A percentile compares a stretch with the other conserved stretches of the same genome.
phyloP scores from a whole-genome alignment of 2,888 invertebrate genomes.

The Onchidella celtica region DNA sequence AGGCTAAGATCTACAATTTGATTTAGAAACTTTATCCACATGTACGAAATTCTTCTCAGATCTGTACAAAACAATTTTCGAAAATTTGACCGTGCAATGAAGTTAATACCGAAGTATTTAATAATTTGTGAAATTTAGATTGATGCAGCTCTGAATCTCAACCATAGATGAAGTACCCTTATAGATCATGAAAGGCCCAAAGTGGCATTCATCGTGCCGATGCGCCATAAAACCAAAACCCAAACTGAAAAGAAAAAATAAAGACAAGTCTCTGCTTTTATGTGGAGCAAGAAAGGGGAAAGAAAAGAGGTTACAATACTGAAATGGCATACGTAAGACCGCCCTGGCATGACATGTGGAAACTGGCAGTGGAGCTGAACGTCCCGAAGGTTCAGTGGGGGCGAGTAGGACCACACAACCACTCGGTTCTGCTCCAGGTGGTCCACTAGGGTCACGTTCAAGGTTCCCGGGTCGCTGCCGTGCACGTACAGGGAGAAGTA shows the following conservation, averaged over 20 bases:
- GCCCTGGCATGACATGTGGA: conserved; percentile 9
- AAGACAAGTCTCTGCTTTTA: neutral
- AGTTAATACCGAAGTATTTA: too few species aligned
- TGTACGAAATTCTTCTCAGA: too few species aligned
- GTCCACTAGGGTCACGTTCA: conserved; percentile 24
- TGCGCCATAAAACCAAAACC: too few species aligned
- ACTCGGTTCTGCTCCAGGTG: conserved; percentile 12
- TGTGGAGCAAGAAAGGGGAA: neutral
- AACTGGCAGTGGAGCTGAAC: neutral
- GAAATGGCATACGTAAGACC: conserved; percentile 8
- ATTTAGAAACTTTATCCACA: too few species aligned
- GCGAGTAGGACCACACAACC: conserved; percentile 3
- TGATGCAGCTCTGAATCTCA: too few species aligned
- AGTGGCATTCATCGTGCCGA: too few species aligned
- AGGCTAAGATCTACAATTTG: too few species aligned
- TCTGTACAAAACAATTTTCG: too few species aligned
- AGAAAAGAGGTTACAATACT: neutral
- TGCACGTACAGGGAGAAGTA: neutral
- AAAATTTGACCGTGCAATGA: too few species aligned
- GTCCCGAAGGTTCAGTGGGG: neutral
- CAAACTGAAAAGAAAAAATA: neutral
- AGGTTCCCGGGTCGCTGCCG: conserved; percentile 15
- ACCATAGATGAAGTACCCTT: too few species aligned
- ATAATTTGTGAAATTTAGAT: too few species aligned
- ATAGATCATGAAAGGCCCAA: too few species aligned